Base-by-base conservation (phyloP, 2,888 invertebrate genomes). In the Lamproptera curius region DNA sequence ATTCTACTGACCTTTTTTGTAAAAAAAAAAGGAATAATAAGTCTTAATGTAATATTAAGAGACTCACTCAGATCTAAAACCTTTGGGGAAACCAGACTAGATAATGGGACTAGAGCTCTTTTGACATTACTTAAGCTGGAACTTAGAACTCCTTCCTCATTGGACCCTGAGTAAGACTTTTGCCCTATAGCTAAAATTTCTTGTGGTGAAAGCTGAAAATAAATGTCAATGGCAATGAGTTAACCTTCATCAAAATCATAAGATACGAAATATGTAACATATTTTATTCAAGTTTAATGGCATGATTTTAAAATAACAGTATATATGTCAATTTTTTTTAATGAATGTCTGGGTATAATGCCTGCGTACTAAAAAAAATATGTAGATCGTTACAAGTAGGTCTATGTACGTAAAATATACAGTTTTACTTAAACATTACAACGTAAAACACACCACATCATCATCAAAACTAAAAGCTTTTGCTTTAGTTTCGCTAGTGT, bases 391-490 rank as follows among this genome's bases (percentile, higher is more conserved):
- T n/a, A n/a, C n/a, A n/a, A n/a, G n/a, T n/a, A n/a, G n/a, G n/a
- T n/a, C n/a, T n/a, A n/a, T n/a, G n/a, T n/a, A n/a, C n/a, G n/a
- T n/a, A n/a, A n/a, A n/a, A n/a, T n/a, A n/a, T n/a, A n/a, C n/a
- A n/a, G n/a, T n/a, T n/a, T n/a, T n/a, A n/a, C n/a, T n/a, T n/a
- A n/a, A n/a, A n/a, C n/a, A n/a, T n/a, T n/a, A n/a, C n/a, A n/a
- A 51, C 31, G 8, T 36, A 17, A 23, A 11, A 31, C 31, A 2
- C n/a, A 91, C 92, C 61, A 93, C 92, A 59, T 93, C 94, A 52
- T 94, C 94, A 57, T 95, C 95, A 67, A 95, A 95, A 70, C 90
- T 92, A 59, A 95, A 93, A 0, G 92, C 92, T 55, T 91, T 91
- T 1, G 91, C 91, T 50, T 92, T 91, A 10, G 92, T 92, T 61